Base-by-base conservation (phyloP, 2,113 vertebrate species). In the Natator depressus region DNA sequence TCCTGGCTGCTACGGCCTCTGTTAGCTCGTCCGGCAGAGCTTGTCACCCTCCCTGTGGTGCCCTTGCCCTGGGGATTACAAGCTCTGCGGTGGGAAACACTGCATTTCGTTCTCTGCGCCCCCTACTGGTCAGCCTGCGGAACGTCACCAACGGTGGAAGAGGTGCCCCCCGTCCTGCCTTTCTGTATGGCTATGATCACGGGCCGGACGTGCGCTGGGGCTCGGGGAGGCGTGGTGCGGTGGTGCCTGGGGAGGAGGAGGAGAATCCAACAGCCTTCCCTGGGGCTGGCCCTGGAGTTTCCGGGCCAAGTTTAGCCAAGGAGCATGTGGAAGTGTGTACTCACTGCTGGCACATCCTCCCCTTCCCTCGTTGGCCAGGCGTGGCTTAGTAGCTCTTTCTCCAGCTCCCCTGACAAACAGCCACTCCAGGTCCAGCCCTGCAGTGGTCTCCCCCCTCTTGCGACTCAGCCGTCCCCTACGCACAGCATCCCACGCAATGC, bases 241-340 rank as follows among this genome's bases (percentile, higher is more conserved):
- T 16, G 29, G 20, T 5, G 51, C n/a, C 49, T 19, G 27, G 11
- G 31, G 62, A 3, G n/a, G 53, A 49, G 16, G 6, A 13, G 25
- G 8, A 46, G 25, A 89, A 47, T 4, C 4, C n/a, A 35, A 17
- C 65, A 82, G 79, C 35, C 55, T 8, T 4, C 42, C 6, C 1
- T 31, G n/a, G 29, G 35, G 35, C 46, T 50, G 19, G 0, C 0
- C 0, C n/a, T 38, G n/a, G 38, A 10, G 38, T 25, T 42, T 17
- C n/a, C 10, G 10, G 72, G 72, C n/a, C 38, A 42, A 19, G 8
- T 19, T 38, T 9, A 55, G 16, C 2, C n/a, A 83, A 51, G 42
- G 17, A 42, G 14, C 16, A 19, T 4, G 14, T n/a, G 62, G 16
- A 19, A 7, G 35, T 69, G 35, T 19, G 62, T 19, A 19, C 16